Conservation (phyloP, 2,113 vertebrate genomes). For the Centropus bengalensis region DNA sequence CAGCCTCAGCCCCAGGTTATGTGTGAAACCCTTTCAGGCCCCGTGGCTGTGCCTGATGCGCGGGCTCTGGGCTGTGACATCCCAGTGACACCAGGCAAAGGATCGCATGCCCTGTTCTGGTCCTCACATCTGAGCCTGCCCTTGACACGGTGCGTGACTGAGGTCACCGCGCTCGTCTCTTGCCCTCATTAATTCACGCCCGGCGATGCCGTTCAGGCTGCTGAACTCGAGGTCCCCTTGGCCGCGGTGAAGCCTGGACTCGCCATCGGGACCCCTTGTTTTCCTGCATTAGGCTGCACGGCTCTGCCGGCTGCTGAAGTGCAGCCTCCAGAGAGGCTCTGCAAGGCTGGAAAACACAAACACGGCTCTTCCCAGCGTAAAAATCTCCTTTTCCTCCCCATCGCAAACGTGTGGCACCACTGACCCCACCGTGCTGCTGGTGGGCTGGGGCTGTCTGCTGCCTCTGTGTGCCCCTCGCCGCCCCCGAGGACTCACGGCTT, state of each 20-base stretch:
- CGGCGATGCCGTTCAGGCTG: neutral
- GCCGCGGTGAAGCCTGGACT: neutral
- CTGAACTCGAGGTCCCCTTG: neutral
- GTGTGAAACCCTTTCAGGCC: neutral
- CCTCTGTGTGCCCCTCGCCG: neutral
- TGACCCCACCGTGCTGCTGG: rapidly evolving
- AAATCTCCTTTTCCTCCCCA: neutral
- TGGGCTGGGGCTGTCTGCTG: neutral
- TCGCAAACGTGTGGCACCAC: rapidly evolving
- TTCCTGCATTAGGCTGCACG: neutral
- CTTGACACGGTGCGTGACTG: neutral
- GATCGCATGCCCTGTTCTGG: rapidly evolving
- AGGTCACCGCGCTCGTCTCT: neutral
- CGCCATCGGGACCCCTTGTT: rapidly evolving
- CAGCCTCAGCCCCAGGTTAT: neutral
- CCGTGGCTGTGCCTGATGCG: neutral
- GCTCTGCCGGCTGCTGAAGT: neutral
- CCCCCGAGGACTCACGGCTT: rapidly evolving
- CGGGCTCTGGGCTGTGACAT: rapidly evolving
- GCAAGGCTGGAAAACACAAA: neutral
- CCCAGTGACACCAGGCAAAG: neutral
- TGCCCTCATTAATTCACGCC: rapidly evolving
- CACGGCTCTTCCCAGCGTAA: neutral
- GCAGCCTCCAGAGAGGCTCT: neutral
- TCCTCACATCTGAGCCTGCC: rapidly evolving